A percentile compares a stretch with the other conserved stretches of the same genome.
Conservation (phyloP, 2,888 invertebrate genomes). For the Xestia ashworthii region DNA sequence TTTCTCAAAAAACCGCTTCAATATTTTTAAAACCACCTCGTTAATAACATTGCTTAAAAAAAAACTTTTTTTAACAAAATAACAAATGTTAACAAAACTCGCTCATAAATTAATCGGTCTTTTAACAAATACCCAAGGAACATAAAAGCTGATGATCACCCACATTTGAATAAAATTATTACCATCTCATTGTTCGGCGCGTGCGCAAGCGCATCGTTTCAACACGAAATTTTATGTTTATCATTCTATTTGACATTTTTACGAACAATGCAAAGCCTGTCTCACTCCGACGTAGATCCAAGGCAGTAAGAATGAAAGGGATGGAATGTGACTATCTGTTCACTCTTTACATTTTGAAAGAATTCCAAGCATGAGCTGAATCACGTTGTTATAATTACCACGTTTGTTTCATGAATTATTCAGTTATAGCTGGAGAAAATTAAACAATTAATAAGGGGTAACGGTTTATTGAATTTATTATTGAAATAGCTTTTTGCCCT, state of each 20-base stretch:
- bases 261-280: slow-evolving; percentile 83
- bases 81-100: slow-evolving; percentile 72
- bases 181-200: slow-evolving; percentile 80
- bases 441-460: slow-evolving; percentile 1
- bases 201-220: slow-evolving; percentile 81
- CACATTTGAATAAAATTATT: slow-evolving; percentile 85
- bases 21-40: slow-evolving; percentile 21
- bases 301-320: slow-evolving; percentile 74
- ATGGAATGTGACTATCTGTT: slow-evolving; percentile 79
- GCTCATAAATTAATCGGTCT: slow-evolving; percentile 75
- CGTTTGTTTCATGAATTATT: slow-evolving; percentile 71
- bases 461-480: neutral
- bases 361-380: slow-evolving; percentile 85
- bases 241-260: slow-evolving; percentile 90
- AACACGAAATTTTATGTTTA: slow-evolving; percentile 89
- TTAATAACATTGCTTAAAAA: slow-evolving; percentile 25
- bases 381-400: slow-evolving; percentile 83
- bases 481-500: neutral
- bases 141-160: slow-evolving; percentile 76
- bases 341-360: slow-evolving; percentile 79
- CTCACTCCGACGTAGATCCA: slow-evolving; percentile 76
- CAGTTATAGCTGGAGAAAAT: slow-evolving; percentile 16
- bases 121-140: slow-evolving; percentile 74
- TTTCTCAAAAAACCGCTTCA: neutral
- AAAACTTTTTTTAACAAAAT: slow-evolving; percentile 58